phyloP scores from a whole-genome alignment of 2,113 vertebrate genomes.

The Cebidichthys violaceus region DNA sequence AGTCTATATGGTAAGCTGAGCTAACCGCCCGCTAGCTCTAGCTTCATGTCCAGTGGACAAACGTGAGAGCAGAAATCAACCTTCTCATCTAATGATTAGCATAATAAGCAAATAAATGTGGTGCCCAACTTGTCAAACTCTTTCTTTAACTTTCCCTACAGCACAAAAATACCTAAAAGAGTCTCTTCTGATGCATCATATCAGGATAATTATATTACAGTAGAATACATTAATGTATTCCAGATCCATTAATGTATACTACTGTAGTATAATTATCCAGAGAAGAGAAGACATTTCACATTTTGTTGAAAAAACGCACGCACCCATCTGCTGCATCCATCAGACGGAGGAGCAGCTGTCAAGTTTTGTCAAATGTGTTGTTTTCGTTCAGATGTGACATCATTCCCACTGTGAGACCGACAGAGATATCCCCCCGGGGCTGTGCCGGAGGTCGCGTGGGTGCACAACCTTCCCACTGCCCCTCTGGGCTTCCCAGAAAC shows the following conservation, averaged over 20 bases:
- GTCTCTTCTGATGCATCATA: background rate
- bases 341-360: conserved; percentile 46
- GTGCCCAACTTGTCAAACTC: conserved; percentile 8
- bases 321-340: conserved; percentile 39
- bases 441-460: conserved; percentile 60
- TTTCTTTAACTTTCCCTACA: background rate
- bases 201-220: background rate
- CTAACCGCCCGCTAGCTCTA: background rate
- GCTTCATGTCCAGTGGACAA: background rate
- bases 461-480: conserved; percentile 83
- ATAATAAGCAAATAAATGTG: background rate
- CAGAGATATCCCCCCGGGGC: conserved; percentile 67
- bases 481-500: conserved; percentile 75
- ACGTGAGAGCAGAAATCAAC: background rate
- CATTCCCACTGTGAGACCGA: conserved; percentile 73
- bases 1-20: background rate
- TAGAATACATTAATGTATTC: no score
- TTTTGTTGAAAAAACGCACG: conserved; percentile 12
- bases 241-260: no score
- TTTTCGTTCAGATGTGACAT: conserved; percentile 74
- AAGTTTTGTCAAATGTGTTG: conserved; percentile 61
- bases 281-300: background rate
- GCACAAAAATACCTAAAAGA: conserved; percentile 14
- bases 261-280: no score
- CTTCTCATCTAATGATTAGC: background rate